Base-by-base conservation (phyloP, 2,888 invertebrate species). In the Osmoderma eremita region DNA sequence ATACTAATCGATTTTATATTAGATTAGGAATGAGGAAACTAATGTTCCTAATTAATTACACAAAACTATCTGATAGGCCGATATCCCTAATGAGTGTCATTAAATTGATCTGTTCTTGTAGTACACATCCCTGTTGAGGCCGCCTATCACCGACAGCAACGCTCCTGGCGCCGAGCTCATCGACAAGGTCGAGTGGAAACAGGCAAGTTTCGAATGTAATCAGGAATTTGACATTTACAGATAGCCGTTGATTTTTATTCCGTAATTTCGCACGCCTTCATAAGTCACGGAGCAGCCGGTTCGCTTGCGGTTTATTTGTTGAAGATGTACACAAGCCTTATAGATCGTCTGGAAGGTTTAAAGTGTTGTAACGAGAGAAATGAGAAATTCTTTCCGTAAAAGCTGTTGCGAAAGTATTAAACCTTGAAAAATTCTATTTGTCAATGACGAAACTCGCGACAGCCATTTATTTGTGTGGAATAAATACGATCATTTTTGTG, bases 101-200 rank as follows among this genome's bases (percentile, higher is more conserved):
- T 51, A 22, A 56, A 61, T 17, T 61, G 30, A 51, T 62, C 38
- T 50, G 72, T 69, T 73, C 65, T 87, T 88, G 58, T 85, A 95
- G 94, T 96, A 94, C 81, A 88, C 92, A 61, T 95, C 95, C 1
- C 87, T 94, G 39, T 83, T 96, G 65, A 87, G 95, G 68, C 95
- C 95, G 20, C 95, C 95, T 3, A 87, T 93, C 49, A 68, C 65
- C 63, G 89, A 90, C 72, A 86, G 87, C 74, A 85, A 87, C 13
- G 85, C 87, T 24, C 86, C 88, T 61, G 86, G 87, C 20, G 86
- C 87, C 5, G 91, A 91, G 77, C 86, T 86, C 62, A 88, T 91
- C 75, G 91, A 93, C 80, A 91, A 93, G 82, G 88, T 90, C 67
- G 95, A 95, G 83, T 95, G 95, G 95, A 93, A 93, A 82, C 94